A percentile compares a stretch with the other conserved stretches of the same genome.
Conservation (phyloP, 2,888 invertebrate genomes). For the Zaprionus bogoriensis region DNA sequence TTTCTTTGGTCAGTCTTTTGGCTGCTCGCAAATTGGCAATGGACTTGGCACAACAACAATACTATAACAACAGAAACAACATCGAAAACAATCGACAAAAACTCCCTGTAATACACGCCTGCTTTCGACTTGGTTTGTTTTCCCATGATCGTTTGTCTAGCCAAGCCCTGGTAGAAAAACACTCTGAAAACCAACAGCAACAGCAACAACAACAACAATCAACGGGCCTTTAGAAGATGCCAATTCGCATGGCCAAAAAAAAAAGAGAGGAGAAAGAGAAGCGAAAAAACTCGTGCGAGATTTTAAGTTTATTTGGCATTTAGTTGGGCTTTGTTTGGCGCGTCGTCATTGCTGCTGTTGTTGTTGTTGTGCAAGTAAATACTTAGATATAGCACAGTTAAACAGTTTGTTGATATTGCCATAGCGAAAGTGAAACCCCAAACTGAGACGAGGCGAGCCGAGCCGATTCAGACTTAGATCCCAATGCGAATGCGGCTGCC, state of each 20-base stretch:
- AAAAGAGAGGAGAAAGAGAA: constrained; percentile 32
- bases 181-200: neutral
- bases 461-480: constrained; percentile 17
- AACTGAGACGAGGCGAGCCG: neutral
- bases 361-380: constrained; percentile 68
- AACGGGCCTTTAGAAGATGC: constrained; percentile 64
- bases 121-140: constrained; percentile 40
- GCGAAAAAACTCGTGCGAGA: constrained; percentile 49
- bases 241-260: constrained; percentile 66
- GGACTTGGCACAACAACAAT: constrained; percentile 39
- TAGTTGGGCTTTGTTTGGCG: constrained; percentile 55
- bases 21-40: constrained; percentile 64
- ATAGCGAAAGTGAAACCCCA: constrained; percentile 69
- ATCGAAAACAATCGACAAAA: neutral
- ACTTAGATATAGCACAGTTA: constrained; percentile 77
- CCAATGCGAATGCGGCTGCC: constrained; percentile 27
- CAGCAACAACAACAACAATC: constrained; percentile 63
- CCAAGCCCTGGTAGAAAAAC: constrained; percentile 37
- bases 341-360: constrained; percentile 24
- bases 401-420: constrained; percentile 60
- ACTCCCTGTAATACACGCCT: neutral
- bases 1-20: constrained; percentile 54
- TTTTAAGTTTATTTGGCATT: constrained; percentile 54
- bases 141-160: constrained; percentile 71
- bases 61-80: neutral